Conservation (phyloP, 2,797 vertebrate species). For the Leptodactylus fallax region DNA sequence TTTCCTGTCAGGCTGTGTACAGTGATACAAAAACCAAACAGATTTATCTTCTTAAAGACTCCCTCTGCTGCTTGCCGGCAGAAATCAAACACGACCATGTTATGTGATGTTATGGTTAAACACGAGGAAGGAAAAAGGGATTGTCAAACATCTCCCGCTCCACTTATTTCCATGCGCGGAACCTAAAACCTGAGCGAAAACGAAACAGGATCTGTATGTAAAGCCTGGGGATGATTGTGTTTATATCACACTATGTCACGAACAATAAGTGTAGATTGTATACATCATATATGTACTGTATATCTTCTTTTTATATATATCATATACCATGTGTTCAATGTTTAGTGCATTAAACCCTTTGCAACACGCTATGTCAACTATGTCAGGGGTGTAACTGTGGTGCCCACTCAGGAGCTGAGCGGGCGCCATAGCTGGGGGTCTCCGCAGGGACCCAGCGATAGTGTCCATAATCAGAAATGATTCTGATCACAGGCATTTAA, state of each 20-base stretch:
- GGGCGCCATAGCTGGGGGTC: no score
- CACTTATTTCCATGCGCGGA: background rate
- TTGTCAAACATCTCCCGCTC: background rate
- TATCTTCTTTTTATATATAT: background rate
- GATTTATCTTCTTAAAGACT: slow-evolving; percentile 18
- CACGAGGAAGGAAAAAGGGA: background rate
- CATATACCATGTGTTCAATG: no score
- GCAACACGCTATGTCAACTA: no score
- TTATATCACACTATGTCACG: background rate
- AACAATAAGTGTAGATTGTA: background rate
- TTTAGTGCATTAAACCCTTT: no score
- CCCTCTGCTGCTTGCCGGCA: background rate
- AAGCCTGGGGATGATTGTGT: background rate
- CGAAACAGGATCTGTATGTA: no score
- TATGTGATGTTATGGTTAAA: background rate
- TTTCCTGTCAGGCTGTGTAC: slow-evolving; percentile 39
- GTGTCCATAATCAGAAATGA: no score
- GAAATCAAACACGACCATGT: background rate
- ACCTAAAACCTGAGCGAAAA: background rate
- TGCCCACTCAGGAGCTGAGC: no score
- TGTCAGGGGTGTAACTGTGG: no score
- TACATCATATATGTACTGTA: background rate
- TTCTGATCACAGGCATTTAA: no score
- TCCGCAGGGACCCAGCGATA: no score
- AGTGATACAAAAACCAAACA: slow-evolving; percentile 18